phyloP scores from a whole-genome alignment of 1,140 invertebrate genomes.

The Drosophila sulfurigaster region DNA sequence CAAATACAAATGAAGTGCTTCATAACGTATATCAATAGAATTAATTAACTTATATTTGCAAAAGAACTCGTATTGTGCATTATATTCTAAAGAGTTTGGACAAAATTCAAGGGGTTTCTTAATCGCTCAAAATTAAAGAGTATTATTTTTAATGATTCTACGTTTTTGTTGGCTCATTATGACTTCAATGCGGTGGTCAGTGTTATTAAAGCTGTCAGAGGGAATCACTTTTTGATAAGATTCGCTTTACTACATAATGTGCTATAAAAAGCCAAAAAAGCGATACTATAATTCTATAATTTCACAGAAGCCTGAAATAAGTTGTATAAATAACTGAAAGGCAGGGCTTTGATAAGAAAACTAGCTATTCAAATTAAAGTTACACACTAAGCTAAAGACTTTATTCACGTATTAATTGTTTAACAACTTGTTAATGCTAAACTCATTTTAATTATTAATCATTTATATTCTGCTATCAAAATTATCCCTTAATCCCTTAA shows the following conservation, averaged over 20 bases:
- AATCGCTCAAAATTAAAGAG: not conserved
- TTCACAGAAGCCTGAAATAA: not conserved
- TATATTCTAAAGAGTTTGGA: not conserved
- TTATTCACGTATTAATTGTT: too few species aligned
- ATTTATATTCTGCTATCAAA: too few species aligned
- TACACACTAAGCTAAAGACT: not conserved
- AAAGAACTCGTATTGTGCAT: not conserved
- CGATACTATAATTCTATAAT: too few species aligned
- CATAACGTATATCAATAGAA: too few species aligned
- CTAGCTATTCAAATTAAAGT: not conserved
- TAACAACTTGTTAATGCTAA: too few species aligned
- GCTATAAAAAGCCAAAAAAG: not conserved
- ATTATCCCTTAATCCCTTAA: too few species aligned
- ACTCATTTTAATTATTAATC: too few species aligned
- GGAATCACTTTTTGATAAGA: conserved; percentile 10
- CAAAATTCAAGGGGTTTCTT: not conserved
- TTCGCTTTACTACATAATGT: not conserved
- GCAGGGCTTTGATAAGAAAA: not conserved
- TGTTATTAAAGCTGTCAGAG: not conserved
- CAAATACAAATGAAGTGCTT: not conserved
- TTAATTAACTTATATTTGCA: not conserved
- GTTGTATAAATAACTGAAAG: not conserved
- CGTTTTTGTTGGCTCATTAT: not conserved
- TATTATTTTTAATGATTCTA: not conserved
- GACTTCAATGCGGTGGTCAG: not conserved